Base-by-base conservation (phyloP, 2,888 invertebrate species). In the Pherbina coryleti region DNA sequence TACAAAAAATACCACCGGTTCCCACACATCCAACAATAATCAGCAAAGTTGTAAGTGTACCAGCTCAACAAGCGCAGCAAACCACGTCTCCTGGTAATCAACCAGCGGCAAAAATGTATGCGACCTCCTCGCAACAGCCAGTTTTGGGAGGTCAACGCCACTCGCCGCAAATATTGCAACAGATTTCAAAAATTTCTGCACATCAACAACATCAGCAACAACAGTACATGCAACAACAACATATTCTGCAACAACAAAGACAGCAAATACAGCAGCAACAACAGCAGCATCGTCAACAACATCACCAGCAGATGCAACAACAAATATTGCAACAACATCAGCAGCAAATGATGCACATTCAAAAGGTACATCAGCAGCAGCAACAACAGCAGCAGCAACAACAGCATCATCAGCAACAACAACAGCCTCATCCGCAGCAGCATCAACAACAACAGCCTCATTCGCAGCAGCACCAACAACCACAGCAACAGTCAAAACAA, bases 181-280 rank as follows among this genome's bases (percentile, higher is more conserved):
- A 85, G 81, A 80, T 89, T 79, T 80, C 84, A 4, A 88, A 89
- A 81, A 81, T 86, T 53, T 76, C 82, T 5, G 78, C 82, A 28
- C 88, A 85, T 79, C 85, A 85, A 75, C 85, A 82, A 79, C 85
- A 81, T 79, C 84, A 78, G 25, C 81, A 83, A 31, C 83, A 83
- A 44, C 85, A 84, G 31, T 81, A 81, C n/a, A 80, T 81, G 53
- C 81, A 82, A n/a, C 82, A 84, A 49, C 84, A 83, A 57, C 82
- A 82, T 22, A 69, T 82, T 60, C 79, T 80, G 69, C 84, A 82
- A 66, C 83, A 84, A 67, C 88, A 88, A 67, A 87, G 86, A 77
- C 86, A 86, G 9, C 88, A 88, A 72, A 86, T 88, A 44, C 87
- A 88, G 76, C 88, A 89, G 77, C 86, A 88, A 31, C 87, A 88